Base-by-base conservation (phyloP, 2,113 vertebrate species). In the Cinclus cinclus region DNA sequence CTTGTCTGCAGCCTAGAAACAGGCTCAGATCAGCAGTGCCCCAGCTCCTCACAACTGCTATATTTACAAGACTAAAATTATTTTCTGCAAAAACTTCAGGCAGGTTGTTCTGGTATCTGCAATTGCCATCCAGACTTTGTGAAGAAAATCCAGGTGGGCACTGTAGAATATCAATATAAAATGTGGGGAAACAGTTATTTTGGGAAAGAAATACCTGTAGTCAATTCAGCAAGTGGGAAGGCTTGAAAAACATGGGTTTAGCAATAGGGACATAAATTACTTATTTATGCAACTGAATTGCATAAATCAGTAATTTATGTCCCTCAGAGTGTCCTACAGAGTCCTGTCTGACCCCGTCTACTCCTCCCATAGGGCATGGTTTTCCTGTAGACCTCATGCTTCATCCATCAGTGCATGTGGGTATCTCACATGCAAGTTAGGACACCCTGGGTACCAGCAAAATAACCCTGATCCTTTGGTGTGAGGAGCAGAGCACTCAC, bases 1-100 rank as follows among this genome's bases (percentile, higher is more conserved):
- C 44, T 62, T 83, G 46, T 35, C 85, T 83, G 71, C n/a, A 90
- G 85, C 71, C 75, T 80, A 70, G 92, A 88, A 93, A 73, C 28
- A 67, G 44, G 42, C 37, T 85, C 1, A 0, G 27, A 68, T 84
- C 39, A 77, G 75, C 50, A 95, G 41, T 73, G 65, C 55, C 55
- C 31, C 46, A 65, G 59, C 55, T 93, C 53, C 67, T 25, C 41
- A 73, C 18, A 93, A 75, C 75, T 93, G 63, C 67, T 93, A 4
- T 62, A 74, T 89, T 83, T 80, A 82, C 50, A 62, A 77, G 50
- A 80, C 42, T 73, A 31, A 52, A 81, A 83, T 53, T 46, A 62
- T 77, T 90, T 83, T 81, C 55, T 59, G 46, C 27, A 59, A 92
- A 81, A 88, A 25, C 58, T 77, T 92, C 67, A 67, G 49, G 50